These are phyloP conservation scores for Neodontobutis hainanensis DNA, from an alignment of 2,113 vertebrate species.

Conservation along the genomic window DNA sequence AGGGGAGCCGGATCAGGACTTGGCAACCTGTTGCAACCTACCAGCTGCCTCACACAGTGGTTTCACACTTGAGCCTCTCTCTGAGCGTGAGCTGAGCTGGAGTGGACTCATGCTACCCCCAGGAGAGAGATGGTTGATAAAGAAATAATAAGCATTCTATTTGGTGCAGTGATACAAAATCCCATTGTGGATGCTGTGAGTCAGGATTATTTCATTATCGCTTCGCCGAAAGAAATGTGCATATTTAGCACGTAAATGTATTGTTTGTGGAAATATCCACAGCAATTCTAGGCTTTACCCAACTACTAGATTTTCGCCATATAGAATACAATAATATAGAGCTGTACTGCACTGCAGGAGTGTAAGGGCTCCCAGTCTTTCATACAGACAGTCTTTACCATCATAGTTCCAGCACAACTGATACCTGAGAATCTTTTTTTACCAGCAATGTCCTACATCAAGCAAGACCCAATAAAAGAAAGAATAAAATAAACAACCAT, in stretches of 20 bases:
- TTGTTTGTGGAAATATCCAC: background rate
- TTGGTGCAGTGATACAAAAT: background rate
- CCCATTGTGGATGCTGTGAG: background rate
- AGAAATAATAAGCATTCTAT: background rate
- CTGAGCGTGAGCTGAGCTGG: background rate
- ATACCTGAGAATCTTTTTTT: too few relatives aligned
- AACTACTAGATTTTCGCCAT: too few relatives aligned
- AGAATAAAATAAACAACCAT: too few relatives aligned
- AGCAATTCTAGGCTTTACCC: too few relatives aligned
- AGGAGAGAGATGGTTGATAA: background rate
- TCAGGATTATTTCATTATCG: background rate
- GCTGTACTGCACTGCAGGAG: too few relatives aligned
- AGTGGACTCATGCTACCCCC: background rate
- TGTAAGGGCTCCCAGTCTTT: too few relatives aligned
- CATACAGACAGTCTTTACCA: too few relatives aligned
- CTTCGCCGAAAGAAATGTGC: background rate
- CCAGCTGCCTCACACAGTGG: background rate
- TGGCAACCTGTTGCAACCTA: conserved; percentile 6
- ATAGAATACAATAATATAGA: too few relatives aligned
- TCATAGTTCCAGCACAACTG: too few relatives aligned
- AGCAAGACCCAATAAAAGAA: too few relatives aligned
- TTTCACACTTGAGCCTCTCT: background rate
- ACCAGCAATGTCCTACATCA: too few relatives aligned
- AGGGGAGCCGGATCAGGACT: background rate
- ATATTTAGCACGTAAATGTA: background rate